A percentile compares a stretch with the other conserved stretches of the same genome.
These are phyloP conservation scores for Semaprochilodus insignis DNA, from an alignment of 2,797 vertebrate genomes.

Conservation along the genomic window DNA sequence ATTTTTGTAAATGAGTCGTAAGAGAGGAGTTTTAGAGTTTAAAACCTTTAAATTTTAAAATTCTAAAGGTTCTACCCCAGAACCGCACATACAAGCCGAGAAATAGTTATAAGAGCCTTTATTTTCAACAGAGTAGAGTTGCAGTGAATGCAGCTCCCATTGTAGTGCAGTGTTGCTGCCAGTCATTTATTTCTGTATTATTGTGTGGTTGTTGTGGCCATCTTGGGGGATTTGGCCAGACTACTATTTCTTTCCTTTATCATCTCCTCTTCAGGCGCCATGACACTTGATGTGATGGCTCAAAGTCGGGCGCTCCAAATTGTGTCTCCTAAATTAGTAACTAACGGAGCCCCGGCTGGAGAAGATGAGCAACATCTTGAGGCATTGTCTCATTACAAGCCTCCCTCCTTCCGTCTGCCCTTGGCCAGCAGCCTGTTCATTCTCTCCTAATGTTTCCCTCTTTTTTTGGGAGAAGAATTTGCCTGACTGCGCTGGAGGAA, in stretches of 20 bases:
- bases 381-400: constrained; percentile 62
- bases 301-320: constrained; percentile 59
- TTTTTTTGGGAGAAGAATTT: constrained; percentile 51
- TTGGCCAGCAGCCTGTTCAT: constrained; percentile 51
- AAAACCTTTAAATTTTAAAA: not conserved
- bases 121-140: not conserved
- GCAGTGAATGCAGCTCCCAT: not conserved
- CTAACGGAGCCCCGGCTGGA: constrained; percentile 61
- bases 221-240: constrained; percentile 1
- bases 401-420: constrained; percentile 51
- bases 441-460: constrained; percentile 34
- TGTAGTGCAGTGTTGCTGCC: too few relatives aligned
- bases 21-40: not conserved
- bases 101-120: not conserved
- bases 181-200: not conserved
- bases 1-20: not conserved
- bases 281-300: constrained; percentile 56
- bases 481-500: constrained; percentile 4
- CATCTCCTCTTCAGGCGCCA: constrained; percentile 43
- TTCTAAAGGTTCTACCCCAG: not conserved
- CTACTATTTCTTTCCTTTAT: constrained; percentile 30
- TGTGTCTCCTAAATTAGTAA: constrained; percentile 59
- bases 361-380: constrained; percentile 63
- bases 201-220: constrained; percentile 7
- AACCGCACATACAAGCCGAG: not conserved